phyloP scores from a whole-genome alignment of 1,140 invertebrate genomes.

The Tetraneura akinire region DNA sequence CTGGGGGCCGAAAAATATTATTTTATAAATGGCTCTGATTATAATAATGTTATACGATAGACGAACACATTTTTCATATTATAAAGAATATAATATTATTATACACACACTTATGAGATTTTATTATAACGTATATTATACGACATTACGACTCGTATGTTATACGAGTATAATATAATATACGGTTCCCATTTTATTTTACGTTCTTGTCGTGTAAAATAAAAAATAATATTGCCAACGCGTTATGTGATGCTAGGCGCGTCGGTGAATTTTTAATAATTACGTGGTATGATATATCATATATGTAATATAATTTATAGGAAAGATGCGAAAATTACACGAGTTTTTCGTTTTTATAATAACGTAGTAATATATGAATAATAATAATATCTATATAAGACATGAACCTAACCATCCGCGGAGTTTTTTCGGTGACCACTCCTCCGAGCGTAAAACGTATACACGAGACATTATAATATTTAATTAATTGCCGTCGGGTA shows the following conservation, averaged over 20 bases:
- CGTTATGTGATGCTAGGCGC: no score
- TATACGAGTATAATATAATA: no score
- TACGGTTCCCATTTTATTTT: no score
- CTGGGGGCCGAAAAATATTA: constrained; percentile 30
- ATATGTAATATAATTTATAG: no score
- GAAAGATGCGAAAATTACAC: constrained; percentile 7
- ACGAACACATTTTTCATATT: not conserved
- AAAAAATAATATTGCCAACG: not conserved
- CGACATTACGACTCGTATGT: not conserved
- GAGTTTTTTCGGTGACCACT: constrained; percentile 2
- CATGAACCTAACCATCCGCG: no score
- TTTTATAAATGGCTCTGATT: no score
- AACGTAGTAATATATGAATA: no score
- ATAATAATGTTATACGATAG: not conserved
- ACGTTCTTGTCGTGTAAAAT: constrained; percentile 13
- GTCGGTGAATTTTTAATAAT: no score
- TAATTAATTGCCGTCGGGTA: not conserved
- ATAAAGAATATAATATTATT: not conserved
- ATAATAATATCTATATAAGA: no score
- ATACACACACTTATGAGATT: not conserved
- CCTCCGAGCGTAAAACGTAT: no score
- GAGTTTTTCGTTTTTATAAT: not conserved
- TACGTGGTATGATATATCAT: no score
- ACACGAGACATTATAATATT: no score
- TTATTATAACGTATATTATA: not conserved